Evolutionary conservation across 2,888 invertebrate species (phyloP), one percentile per base, ranked within the genome.

Genomic region (Philereme transversata): DNA sequence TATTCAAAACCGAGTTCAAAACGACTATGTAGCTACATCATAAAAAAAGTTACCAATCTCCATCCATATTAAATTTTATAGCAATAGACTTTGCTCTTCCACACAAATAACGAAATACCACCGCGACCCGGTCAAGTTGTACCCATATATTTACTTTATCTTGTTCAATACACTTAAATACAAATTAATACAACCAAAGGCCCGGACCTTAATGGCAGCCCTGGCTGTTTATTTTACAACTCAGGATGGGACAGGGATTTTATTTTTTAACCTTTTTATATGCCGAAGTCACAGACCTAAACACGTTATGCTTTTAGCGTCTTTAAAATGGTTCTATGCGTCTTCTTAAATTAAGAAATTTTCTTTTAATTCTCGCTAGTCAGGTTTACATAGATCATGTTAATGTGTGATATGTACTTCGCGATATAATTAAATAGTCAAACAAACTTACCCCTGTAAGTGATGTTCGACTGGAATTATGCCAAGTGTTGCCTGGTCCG

Each of bases 151-250:
- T 91, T 86, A 85, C 81, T 88, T 91, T 91, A 91, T 91, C 91
- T 90, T 91, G 91, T 90, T 86, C 88, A 89, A 87, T 91, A 91
- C 90, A 90, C 91, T 91, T 92, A 90, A 92, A 92, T 91, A 92
- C 91, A 92, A 92, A 92, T 92, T 92, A 92, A 92, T 92, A 91
- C 91, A 91, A 86, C 80, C 85, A 76, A 82, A 85, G 88, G 85
- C 84, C 84, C 85, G 83, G 84, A 72, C 79, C 89, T 86, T 91
- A 90, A 92, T 90, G 88, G 91, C 84, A 79, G 81, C 73, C 76
- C 74, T 76, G 84, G 82, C 84, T 92, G 90, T 92, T 91, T 92
- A 91, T 90, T 91, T 90, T 87, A 91, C 91, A 91, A 88, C 90
- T 90, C 84, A 73, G 74, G 84, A 84, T 83, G 89, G 84, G 84